Conservation (phyloP, 2,888 invertebrate genomes). For the Hofmannophila pseudospretella region DNA sequence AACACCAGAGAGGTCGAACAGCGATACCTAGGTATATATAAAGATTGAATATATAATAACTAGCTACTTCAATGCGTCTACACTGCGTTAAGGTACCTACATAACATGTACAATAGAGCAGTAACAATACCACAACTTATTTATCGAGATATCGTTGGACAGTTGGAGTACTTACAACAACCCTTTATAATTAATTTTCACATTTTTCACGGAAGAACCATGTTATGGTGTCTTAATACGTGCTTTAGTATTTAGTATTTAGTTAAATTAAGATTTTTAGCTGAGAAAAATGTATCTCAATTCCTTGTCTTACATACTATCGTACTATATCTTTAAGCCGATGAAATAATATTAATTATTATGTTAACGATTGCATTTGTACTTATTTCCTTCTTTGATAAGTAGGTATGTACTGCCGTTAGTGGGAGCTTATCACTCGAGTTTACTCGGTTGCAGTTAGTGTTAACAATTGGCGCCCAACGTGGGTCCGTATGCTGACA, state of each 20-base stretch:
- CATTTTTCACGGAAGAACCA: slow-evolving; percentile 39
- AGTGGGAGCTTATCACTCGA: slow-evolving; percentile 15
- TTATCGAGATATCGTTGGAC: slow-evolving; percentile 49
- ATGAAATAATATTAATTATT: slow-evolving; percentile 46
- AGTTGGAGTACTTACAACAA: slow-evolving; percentile 41
- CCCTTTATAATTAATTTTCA: slow-evolving; percentile 18
- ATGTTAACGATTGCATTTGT: slow-evolving; percentile 61
- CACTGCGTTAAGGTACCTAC: slow-evolving; percentile 57
- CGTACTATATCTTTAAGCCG: slow-evolving; percentile 63
- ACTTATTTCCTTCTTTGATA: slow-evolving; percentile 53
- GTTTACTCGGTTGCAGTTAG: slow-evolving; percentile 10
- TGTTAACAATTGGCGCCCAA: slow-evolving; percentile 24
- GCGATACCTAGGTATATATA: slow-evolving; percentile 57
- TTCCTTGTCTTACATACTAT: slow-evolving; percentile 64
- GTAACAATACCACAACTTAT: slow-evolving; percentile 50
- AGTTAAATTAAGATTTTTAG: slow-evolving; percentile 12
- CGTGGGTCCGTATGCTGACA: slow-evolving; percentile 22
- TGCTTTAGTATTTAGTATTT: slow-evolving; percentile 23
- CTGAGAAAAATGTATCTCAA: slow-evolving; percentile 40
- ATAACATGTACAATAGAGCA: slow-evolving; percentile 59
- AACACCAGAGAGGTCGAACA: slow-evolving; percentile 62
- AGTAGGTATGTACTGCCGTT: slow-evolving; percentile 36
- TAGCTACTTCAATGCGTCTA: slow-evolving; percentile 67
- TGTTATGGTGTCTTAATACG: slow-evolving; percentile 36
- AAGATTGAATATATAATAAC: slow-evolving; percentile 68